Percentiles rank a stretch among this genome's conserved stretches.
These are phyloP conservation scores for Rhopalosiphum padi DNA, from an alignment of 1,140 invertebrate genomes.

Conservation along the genomic window DNA sequence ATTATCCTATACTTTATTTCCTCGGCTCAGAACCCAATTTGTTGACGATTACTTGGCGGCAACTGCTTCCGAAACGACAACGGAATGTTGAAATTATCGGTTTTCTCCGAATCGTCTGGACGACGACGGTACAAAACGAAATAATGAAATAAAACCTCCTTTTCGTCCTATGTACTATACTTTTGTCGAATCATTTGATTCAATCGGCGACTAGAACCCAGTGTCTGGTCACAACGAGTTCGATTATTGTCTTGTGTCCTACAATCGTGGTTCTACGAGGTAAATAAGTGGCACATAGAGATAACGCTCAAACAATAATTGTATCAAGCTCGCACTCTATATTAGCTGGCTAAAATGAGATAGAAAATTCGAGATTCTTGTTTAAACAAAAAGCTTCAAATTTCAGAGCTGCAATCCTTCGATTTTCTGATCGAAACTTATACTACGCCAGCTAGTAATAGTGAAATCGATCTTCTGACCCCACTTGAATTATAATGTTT, in stretches of 20 bases:
- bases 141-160: background rate
- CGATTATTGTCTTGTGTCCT: background rate
- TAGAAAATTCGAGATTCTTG: background rate
- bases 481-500: background rate
- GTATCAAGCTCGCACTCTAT: background rate
- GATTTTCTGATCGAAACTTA: background rate
- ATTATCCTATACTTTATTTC: slow-evolving; percentile 27
- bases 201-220: background rate
- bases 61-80: background rate
- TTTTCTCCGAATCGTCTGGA: background rate
- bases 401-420: background rate
- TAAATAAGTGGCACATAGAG: background rate
- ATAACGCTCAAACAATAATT: background rate
- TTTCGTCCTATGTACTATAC: background rate
- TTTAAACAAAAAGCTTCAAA: background rate
- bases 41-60: background rate
- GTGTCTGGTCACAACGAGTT: background rate
- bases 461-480: background rate
- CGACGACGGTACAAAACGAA: background rate
- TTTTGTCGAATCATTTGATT: background rate
- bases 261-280: background rate
- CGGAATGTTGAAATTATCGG: background rate
- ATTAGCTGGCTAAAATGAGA: background rate
- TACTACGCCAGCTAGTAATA: background rate
- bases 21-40: slow-evolving; percentile 20